These are phyloP conservation scores for Pseudomyrmex concolor DNA, from an alignment of 1,140 invertebrate species.

Conservation along the genomic window DNA sequence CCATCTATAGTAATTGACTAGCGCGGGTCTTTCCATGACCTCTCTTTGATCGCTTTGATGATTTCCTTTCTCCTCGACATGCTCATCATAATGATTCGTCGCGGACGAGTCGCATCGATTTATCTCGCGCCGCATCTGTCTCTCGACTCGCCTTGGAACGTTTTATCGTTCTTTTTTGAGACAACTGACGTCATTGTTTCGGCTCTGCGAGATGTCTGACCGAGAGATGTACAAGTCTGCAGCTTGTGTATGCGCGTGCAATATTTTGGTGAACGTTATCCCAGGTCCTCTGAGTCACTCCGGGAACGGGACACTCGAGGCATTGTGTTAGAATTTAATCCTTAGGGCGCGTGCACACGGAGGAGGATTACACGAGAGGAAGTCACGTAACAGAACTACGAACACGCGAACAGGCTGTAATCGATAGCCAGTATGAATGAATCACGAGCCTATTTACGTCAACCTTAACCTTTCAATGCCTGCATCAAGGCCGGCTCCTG, in stretches of 20 bases:
- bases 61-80: not conserved
- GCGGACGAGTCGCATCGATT: not conserved
- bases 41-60: not conserved
- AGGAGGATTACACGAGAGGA: not conserved
- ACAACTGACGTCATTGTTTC: constrained; percentile 56
- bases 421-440: constrained; percentile 65
- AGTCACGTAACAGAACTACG: not conserved
- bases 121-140: constrained; percentile 27
- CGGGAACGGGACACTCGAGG: constrained; percentile 48
- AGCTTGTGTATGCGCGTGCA: constrained; percentile 7
- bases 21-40: not conserved
- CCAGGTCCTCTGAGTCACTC: constrained; percentile 55
- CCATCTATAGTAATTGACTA: not conserved
- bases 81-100: constrained; percentile 8
- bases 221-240: not conserved
- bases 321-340: constrained; percentile 61
- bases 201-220: not conserved
- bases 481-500: not conserved
- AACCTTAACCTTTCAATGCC: constrained; percentile 36
- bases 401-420: constrained; percentile 15
- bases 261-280: constrained; percentile 68
- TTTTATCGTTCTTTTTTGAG: constrained; percentile 41
- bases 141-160: not conserved
- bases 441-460: constrained; percentile 50
- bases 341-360: constrained; percentile 58